Base-by-base conservation (phyloP, 1,140 invertebrate genomes). In the Antheraea mylitta region DNA sequence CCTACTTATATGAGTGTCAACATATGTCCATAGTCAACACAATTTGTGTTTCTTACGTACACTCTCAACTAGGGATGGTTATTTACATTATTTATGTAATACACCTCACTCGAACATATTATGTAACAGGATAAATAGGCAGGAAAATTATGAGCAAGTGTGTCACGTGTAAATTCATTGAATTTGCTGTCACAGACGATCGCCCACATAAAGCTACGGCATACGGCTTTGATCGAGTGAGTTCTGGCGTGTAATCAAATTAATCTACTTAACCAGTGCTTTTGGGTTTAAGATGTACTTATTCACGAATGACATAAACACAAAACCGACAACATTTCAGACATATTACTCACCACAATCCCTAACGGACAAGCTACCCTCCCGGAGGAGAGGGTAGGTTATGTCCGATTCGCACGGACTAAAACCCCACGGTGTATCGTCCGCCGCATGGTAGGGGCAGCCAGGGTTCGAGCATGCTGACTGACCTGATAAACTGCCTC, bases 131-230 rank as follows among this genome's bases (percentile, higher is more conserved):
- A n/a, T 71, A 68, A 76, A 69, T 74, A 74, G 75, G 70, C 64
- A 66, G 68, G 69, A 67, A 72, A 70, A 67, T 66, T 82, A 78
- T 77, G 80, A 83, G 76, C 80, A 82, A 84, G 79, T 86, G 78
- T 86, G 82, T 87, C 85, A 83, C 75, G 75, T 81, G 76, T 76
- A 82, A 84, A 86, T 84, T 85, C 85, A 87, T 82, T 90, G 86
- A 80, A 85, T 87, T 83, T 70, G 69, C 76, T 74, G 74, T 70
- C 76, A 82, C 86, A 83, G 77, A 72, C 81, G 88, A 87, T 87
- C 82, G 83, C 84, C 70, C 78, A 80, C 78, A 80, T 69, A 75
- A 73, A 81, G 75, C 81, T 78, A 63, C 64, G 74, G 70, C 70
- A 66, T 65, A 69, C 59, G 66, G 77, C 87, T 90, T 90, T 90